Conservation (phyloP, 2,797 vertebrate genomes). For the Darevskia nairensis region DNA sequence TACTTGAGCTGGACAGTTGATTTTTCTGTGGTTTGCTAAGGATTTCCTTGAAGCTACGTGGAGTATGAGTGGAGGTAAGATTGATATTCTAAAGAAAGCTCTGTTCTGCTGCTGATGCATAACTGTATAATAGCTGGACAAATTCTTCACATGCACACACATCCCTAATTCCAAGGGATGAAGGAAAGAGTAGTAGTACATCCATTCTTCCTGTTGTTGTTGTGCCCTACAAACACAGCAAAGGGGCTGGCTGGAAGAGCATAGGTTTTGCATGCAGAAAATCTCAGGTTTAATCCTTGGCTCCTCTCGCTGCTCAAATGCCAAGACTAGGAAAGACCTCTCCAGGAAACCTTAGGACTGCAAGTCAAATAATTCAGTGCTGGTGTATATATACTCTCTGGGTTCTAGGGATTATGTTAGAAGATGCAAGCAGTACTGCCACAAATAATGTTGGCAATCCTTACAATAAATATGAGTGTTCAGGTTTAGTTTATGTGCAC, state of each 20-base stretch:
- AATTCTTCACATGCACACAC: neutral
- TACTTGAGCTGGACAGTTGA: slow-evolving; percentile 57
- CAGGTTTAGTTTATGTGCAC: neutral
- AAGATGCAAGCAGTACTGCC: neutral
- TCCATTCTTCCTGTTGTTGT: neutral
- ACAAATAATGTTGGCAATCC: neutral
- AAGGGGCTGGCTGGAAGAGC: neutral
- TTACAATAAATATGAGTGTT: neutral
- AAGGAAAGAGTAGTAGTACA: neutral
- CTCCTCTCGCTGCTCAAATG: neutral
- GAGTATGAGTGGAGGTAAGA: slow-evolving; percentile 63
- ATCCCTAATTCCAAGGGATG: neutral
- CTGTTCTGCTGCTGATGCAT: neutral
- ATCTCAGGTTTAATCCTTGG: neutral
- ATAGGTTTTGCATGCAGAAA: neutral
- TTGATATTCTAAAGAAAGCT: slow-evolving; percentile 17
- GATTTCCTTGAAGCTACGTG: slow-evolving; percentile 59
- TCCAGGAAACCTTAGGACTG: neutral
- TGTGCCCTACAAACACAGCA: neutral
- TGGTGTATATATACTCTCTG: neutral
- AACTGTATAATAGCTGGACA: neutral
- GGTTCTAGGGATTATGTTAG: neutral
- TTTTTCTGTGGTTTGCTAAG: slow-evolving; percentile 67
- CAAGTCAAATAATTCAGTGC: neutral
- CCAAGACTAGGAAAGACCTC: neutral